Percentiles rank a stretch among this genome's conserved stretches.
Conservation (phyloP, 2,113 vertebrate genomes). For the Deroptyus accipitrinus region DNA sequence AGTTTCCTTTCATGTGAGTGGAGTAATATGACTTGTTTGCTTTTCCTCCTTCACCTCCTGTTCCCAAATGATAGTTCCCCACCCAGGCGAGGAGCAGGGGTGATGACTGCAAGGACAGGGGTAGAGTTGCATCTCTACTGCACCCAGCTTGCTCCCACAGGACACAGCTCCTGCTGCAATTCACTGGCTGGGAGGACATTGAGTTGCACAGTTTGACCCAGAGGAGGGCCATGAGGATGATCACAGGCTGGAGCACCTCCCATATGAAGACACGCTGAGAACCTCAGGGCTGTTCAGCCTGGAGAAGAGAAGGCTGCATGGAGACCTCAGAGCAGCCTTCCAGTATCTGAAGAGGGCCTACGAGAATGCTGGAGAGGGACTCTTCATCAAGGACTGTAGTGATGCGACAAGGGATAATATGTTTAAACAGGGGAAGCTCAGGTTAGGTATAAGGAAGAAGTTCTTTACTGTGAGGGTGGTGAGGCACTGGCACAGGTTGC, state of each 20-base stretch:
- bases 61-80: neutral
- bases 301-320: neutral
- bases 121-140: neutral
- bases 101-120: neutral
- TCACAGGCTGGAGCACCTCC: neutral
- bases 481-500: neutral
- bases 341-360: neutral
- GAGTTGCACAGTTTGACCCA: neutral
- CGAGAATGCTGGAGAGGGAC: neutral
- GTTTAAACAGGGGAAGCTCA: neutral
- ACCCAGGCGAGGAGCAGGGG: neutral
- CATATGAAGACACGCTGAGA: neutral
- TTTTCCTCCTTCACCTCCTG: neutral
- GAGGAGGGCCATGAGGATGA: neutral
- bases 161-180: neutral
- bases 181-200: neutral
- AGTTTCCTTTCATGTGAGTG: neutral
- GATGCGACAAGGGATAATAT: neutral
- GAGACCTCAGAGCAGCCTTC: neutral
- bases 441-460: neutral
- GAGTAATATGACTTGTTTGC: neutral
- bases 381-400: neutral
- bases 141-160: neutral
- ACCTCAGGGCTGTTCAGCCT: neutral
- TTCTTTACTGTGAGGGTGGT: neutral